These are phyloP conservation scores for Cryptoprocta ferox DNA, from an alignment of 2,797 vertebrate genomes.

Conservation along the genomic window DNA sequence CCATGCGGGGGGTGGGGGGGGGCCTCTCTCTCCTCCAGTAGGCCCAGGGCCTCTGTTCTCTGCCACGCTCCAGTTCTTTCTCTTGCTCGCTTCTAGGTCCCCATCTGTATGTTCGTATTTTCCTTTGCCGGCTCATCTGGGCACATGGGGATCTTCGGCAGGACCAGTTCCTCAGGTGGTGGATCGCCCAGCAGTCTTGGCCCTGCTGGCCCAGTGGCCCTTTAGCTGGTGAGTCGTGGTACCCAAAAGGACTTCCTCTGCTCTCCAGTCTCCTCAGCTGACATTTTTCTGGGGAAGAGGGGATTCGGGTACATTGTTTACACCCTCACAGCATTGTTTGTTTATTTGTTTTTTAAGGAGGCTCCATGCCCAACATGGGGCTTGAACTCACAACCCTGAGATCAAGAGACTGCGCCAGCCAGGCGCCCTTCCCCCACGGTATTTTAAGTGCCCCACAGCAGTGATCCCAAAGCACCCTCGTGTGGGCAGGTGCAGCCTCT, in stretches of 20 bases:
- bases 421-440: neutral
- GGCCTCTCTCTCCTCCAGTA: neutral
- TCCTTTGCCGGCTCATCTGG: neutral
- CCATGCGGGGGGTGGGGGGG: neutral
- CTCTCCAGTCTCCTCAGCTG: neutral
- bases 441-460: neutral
- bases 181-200: neutral
- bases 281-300: neutral
- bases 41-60: neutral
- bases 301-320: neutral
- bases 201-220: neutral
- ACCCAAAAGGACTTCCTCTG: neutral
- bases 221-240: neutral
- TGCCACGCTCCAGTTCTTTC: accelerated
- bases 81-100: neutral
- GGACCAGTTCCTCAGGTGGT: neutral
- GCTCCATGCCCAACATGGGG: neutral
- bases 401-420: neutral
- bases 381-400: neutral
- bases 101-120: accelerated
- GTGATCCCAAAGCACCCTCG: neutral
- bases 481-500: neutral
- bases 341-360: neutral
- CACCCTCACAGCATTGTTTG: neutral
- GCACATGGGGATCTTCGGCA: neutral